Conservation (phyloP, 1,140 invertebrate genomes). For the Portunus trituberculatus region DNA sequence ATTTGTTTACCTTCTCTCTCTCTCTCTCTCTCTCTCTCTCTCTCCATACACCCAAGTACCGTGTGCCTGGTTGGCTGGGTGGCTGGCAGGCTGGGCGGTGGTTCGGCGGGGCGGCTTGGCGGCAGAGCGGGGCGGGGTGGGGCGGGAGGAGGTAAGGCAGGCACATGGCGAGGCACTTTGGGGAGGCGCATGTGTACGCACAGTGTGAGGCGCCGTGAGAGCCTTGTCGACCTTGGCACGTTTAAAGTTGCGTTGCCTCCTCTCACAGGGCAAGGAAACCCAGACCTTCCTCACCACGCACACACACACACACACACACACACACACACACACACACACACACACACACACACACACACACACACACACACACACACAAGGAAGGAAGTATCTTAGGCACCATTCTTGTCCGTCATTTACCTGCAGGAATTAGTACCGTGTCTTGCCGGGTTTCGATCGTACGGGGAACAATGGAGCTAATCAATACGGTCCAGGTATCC, state of each 20-base stretch:
- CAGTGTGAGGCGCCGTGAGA: background rate
- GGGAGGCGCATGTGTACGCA: background rate
- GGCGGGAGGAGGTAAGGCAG: background rate
- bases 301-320: slow-evolving; percentile 2
- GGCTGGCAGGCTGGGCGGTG: too few species aligned
- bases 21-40: too few species aligned
- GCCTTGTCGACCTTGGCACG: background rate
- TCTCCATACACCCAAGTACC: too few species aligned
- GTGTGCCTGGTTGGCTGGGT: too few species aligned
- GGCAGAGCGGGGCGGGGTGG: too few species aligned
- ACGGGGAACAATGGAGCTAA: background rate
- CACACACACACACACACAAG: too few species aligned
- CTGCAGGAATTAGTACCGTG: background rate
- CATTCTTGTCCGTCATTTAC: background rate
- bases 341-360: too few species aligned
- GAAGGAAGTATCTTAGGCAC: too few species aligned
- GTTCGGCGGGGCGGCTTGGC: too few species aligned
- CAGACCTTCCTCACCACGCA: background rate
- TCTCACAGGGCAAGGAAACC: background rate
- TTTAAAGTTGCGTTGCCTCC: background rate
- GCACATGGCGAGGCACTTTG: background rate
- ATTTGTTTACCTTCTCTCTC: too few species aligned
- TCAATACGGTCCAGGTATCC: background rate
- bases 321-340: background rate
- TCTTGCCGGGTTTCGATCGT: background rate